Evolutionary conservation across 2,888 invertebrate genomes (phyloP), one percentile per base, ranked within the genome.

Genomic region (Hecatera dysodea): DNA sequence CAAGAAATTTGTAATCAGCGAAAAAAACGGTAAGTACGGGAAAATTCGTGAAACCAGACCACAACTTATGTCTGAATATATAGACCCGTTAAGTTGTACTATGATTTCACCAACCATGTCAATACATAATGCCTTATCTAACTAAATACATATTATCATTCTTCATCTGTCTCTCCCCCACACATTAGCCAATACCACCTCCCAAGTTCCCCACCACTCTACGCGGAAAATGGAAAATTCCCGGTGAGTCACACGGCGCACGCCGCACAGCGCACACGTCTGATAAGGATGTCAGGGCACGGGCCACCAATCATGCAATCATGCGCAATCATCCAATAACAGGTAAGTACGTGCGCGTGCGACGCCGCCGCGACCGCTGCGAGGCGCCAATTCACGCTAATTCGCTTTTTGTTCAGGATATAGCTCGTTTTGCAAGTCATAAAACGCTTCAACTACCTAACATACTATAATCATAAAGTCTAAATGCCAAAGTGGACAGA

Each of bases 271-370:
- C 53, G n/a, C 85, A 87, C 72, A 53, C 76, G 74, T 75, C 75
- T 87, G 90, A 90, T 88, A 88, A 90, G 91, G 91, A 91, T 90
- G 89, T 89, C 78, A 82, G 86, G 84, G 80, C 84, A 83, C 61
- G 66, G 59, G 72, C 60, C 56, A 56, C 56, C 80, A 86, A 88
- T 89, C 88, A 87, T 85, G 80, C 88, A 89, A 90, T 89, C 87
- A 86, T 83, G 70, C 77, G 80, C 90, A 87, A 88, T 88, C 87
- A 88, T 84, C 78, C 86, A 84, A 87, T 88, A 85, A 85, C 84
- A 82, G 85, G 85, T 85, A 84, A 36, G 56, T 56, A 56, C 29
- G 75, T 83, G 79, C 66, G 64, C 57, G 60, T 71, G 73, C 72
- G 80, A 53, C 71, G 68, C 72, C 64, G 52, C 74, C 71, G 42